These are phyloP conservation scores for Scelioninae gen. 1 DNA, from an alignment of 2,888 invertebrate species.

Conservation along the genomic window DNA sequence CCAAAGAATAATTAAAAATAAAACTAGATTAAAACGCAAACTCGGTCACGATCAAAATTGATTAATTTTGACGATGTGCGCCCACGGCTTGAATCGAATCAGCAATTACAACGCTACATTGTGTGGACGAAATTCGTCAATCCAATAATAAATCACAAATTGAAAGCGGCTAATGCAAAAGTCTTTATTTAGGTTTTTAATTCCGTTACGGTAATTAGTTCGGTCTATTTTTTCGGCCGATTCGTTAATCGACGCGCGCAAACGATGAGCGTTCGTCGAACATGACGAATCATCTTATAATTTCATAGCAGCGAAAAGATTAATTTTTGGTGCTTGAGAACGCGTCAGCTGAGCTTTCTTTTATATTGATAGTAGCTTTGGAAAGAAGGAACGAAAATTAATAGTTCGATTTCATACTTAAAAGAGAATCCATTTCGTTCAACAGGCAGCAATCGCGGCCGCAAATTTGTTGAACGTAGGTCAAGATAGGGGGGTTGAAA, in stretches of 20 bases:
- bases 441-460: slow-evolving; percentile 54
- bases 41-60: slow-evolving; percentile 47
- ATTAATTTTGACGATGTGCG: slow-evolving; percentile 48
- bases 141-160: slow-evolving; percentile 24
- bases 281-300: slow-evolving; percentile 28
- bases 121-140: not conserved
- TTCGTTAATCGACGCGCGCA: not conserved
- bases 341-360: slow-evolving; percentile 52
- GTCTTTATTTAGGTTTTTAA: slow-evolving; percentile 6
- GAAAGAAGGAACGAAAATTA: slow-evolving; percentile 44
- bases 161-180: slow-evolving; percentile 11
- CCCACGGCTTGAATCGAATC: slow-evolving; percentile 26
- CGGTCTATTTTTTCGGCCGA: not conserved
- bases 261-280: slow-evolving; percentile 12
- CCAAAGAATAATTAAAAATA: slow-evolving; percentile 58
- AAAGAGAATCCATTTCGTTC: slow-evolving; percentile 57
- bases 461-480: slow-evolving; percentile 58
- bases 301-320: slow-evolving; percentile 27
- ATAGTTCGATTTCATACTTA: slow-evolving; percentile 56
- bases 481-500: slow-evolving; percentile 54
- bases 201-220: not conserved
- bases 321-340: slow-evolving; percentile 44
- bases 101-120: slow-evolving; percentile 38
- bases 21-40: slow-evolving; percentile 53
- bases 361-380: slow-evolving; percentile 51